Evolutionary conservation across 2,113 vertebrate genomes (phyloP), one percentile per base, ranked within the genome.

Genomic region (human): DNA sequence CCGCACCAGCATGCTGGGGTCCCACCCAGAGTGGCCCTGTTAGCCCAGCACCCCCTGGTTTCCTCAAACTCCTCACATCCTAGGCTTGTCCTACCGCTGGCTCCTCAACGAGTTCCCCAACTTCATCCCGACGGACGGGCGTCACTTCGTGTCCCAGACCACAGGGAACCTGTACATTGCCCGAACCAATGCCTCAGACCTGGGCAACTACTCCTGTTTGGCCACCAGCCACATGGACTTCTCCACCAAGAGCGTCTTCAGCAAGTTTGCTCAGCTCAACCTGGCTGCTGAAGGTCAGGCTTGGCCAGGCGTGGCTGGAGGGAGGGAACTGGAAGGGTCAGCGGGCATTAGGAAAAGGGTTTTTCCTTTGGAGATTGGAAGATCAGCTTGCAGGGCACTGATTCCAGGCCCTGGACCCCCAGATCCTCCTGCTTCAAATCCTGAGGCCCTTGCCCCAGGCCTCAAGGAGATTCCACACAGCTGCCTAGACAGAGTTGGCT

Each of bases 191-290:
- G 98, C 98, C 32, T 99, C 99, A 0, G 99, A 99, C 98, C 99
- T 99, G 0, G 99, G 99, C 68, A 99, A 98, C 97, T 99, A 99
- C 90, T 99, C 99, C 64, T 99, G 99, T 97, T 99, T 99, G 86
- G 99, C 99, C 96, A 99, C 99, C 8, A 99, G 99, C 98, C 99
- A 99, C 98, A 99, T 99, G 78, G 99, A 99, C 86, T 99, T 99
- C 97, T 99, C 99, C 98, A 99, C 99, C 96, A 99, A 99, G 98
- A 99, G 99, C 1, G 99, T 99, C 89, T 99, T 99, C 98, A 99
- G 99, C 99, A 99, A 99, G 92, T 99, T 99, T 35, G 99, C 99
- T 84, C 99, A 98, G 94, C 99, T 99, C 97, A 99, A 98, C 43
- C 98, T 99, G 32, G 97, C 99, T 1, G 98, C 99, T 0, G 99